Conservation (phyloP, 1,140 invertebrate species). For the Drosophila asahinai region DNA sequence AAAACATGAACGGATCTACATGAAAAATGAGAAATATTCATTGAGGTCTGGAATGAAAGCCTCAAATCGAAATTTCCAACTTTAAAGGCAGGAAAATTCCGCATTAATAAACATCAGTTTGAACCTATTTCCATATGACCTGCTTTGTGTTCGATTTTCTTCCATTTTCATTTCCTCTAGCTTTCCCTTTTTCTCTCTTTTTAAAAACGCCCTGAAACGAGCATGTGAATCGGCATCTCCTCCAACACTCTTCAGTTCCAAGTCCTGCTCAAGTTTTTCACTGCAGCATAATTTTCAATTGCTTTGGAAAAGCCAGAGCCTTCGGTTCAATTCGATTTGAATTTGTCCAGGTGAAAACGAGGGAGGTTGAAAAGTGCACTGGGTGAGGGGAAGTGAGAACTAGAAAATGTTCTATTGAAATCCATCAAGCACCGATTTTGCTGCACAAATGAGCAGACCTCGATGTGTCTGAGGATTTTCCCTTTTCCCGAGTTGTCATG, state of each 20-base stretch:
- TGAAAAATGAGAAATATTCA: slow-evolving; percentile 9
- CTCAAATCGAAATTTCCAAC: slow-evolving; percentile 2
- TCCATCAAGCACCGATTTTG: slow-evolving; percentile 38
- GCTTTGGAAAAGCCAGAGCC: slow-evolving; percentile 31
- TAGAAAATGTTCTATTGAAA: slow-evolving; percentile 17
- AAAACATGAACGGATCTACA: background rate
- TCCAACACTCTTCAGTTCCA: slow-evolving; percentile 52
- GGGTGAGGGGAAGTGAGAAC: background rate
- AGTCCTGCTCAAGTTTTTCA: slow-evolving; percentile 38
- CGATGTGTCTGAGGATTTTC: slow-evolving; percentile 20
- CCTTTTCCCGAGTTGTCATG: slow-evolving; percentile 21
- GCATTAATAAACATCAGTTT: slow-evolving; percentile 47
- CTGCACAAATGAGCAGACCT: slow-evolving; percentile 45
- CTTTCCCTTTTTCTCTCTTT: background rate
- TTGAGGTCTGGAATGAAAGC: background rate
- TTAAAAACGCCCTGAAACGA: slow-evolving; percentile 23
- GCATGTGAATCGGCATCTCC: slow-evolving; percentile 41
- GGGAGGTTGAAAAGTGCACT: background rate
- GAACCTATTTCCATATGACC: slow-evolving; percentile 75
- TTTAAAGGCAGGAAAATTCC: slow-evolving; percentile 28
- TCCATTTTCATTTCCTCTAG: slow-evolving; percentile 3
- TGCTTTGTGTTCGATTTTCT: slow-evolving; percentile 57
- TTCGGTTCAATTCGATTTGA: slow-evolving; percentile 42
- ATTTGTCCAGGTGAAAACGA: slow-evolving; percentile 31
- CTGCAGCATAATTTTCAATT: slow-evolving; percentile 60